Conservation (phyloP, 2,888 invertebrate genomes). For the Volucella zonaria region DNA sequence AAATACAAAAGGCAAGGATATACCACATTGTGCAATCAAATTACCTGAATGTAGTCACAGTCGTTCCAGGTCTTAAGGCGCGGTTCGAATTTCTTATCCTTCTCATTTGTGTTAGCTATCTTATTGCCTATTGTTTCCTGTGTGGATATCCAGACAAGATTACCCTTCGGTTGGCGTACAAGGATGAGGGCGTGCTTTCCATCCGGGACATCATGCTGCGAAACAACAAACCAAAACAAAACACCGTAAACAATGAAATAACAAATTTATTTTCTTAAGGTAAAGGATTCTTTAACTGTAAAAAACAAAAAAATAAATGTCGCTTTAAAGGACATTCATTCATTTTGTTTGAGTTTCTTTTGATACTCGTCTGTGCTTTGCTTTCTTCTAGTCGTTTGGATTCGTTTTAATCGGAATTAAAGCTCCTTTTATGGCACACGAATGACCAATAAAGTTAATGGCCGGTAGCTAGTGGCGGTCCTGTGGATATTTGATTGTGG, state of each 20-base stretch:
- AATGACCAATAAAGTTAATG: conserved; percentile 71
- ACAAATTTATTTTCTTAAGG: conserved; percentile 62
- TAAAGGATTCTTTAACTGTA: conserved; percentile 12
- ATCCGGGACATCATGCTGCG: conserved; percentile 90
- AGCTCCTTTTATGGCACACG: conserved; percentile 55
- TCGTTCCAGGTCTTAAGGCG: conserved; percentile 90
- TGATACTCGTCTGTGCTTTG: too few species aligned
- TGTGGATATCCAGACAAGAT: conserved; percentile 92
- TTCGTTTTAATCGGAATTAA: conserved; percentile 63
- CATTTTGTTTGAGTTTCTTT: conserved; percentile 37
- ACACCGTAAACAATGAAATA: conserved; percentile 53
- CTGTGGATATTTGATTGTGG: neutral
- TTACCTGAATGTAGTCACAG: conserved; percentile 91
- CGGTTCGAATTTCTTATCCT: conserved; percentile 84
- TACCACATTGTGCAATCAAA: conserved; percentile 76
- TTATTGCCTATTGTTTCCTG: conserved; percentile 85
- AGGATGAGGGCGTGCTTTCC: conserved; percentile 95
- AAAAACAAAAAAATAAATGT: conserved; percentile 42
- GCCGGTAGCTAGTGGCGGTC: conserved; percentile 24
- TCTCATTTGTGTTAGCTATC: conserved; percentile 84
- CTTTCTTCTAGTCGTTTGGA: conserved; percentile 14
- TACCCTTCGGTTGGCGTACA: conserved; percentile 92
- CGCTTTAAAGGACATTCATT: conserved; percentile 51
- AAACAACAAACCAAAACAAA: conserved; percentile 56
- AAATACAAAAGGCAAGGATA: conserved; percentile 14